phyloP scores from a whole-genome alignment of 2,113 vertebrate species.

The Odontesthes bonariensis region DNA sequence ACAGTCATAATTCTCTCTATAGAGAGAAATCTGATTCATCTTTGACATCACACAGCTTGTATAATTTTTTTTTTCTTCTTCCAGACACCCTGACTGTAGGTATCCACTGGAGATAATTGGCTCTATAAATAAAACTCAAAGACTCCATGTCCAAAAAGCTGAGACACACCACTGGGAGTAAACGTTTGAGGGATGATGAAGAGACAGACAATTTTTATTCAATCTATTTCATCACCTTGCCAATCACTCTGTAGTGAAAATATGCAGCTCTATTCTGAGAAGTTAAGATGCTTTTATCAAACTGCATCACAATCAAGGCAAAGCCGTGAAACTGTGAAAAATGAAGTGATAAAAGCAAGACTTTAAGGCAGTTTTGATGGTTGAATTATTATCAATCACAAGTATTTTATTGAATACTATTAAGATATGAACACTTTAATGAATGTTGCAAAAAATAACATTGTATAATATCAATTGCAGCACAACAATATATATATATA shows the following conservation, averaged over 20 bases:
- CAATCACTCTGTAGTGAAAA: conserved; percentile 43
- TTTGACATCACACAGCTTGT: conserved; percentile 8
- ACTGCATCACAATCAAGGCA: background rate
- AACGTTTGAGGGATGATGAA: conserved; percentile 26
- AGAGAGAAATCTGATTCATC: conserved; percentile 38
- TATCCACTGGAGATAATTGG: conserved; percentile 37
- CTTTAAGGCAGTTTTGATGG: background rate
- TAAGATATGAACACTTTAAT: background rate
- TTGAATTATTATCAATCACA: background rate
- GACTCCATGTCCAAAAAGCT: conserved; percentile 6
- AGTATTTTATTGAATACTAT: background rate
- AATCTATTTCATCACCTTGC: conserved; percentile 50
- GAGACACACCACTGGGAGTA: conserved; percentile 18
- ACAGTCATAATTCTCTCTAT: conserved; percentile 33
- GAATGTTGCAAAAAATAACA: too few relatives aligned
- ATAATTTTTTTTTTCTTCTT: background rate
- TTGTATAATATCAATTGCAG: background rate
- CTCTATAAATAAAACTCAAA: conserved; percentile 44
- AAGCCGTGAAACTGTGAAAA: conserved; percentile 21
- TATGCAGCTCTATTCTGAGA: conserved; percentile 30
- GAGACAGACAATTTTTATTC: conserved; percentile 38
- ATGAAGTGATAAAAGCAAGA: background rate
- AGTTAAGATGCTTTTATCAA: conserved; percentile 48
- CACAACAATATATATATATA: background rate
- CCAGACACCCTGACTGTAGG: conserved; percentile 24